Conservation (phyloP, 1,140 invertebrate species). For the Meloidogyne exigua region DNA sequence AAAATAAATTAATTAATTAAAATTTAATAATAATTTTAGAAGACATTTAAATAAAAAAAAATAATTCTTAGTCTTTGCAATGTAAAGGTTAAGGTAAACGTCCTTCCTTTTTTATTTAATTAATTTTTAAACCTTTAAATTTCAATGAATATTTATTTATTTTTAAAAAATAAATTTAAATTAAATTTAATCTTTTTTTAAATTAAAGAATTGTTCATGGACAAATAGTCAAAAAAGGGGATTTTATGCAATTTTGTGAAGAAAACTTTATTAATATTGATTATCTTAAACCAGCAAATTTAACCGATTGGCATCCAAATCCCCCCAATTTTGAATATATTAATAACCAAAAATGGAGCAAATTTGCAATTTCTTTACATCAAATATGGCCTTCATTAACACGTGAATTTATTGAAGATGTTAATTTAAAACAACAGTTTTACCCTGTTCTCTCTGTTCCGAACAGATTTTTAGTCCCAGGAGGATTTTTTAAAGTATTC, state of each 20-base stretch:
- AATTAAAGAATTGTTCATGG: slow-evolving; percentile 17
- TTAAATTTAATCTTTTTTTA: slow-evolving; percentile 19
- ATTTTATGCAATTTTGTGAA: slow-evolving; percentile 40
- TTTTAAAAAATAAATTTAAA: no score
- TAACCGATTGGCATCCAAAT: slow-evolving; percentile 33
- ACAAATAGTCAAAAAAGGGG: slow-evolving; percentile 25
- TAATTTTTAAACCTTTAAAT: no score
- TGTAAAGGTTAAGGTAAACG: no score
- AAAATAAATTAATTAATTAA: no score
- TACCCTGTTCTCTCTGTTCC: slow-evolving; percentile 81
- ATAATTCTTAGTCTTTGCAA: no score
- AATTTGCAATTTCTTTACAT: slow-evolving; percentile 66
- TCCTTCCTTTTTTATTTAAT: no score
- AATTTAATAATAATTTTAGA: no score
- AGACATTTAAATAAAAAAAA: no score
- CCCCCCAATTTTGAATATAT: slow-evolving; percentile 33
- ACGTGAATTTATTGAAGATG: slow-evolving; percentile 72
- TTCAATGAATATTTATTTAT: no score
- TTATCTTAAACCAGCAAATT: slow-evolving; percentile 35
- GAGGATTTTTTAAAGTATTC: slow-evolving; percentile 78
- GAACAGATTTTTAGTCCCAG: slow-evolving; percentile 85
- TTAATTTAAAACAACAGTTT: slow-evolving; percentile 71
- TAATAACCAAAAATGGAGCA: slow-evolving; percentile 29
- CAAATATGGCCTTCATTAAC: slow-evolving; percentile 80
- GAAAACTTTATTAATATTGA: slow-evolving; percentile 31